Conservation (phyloP, 2,797 vertebrate species). For the Coranthus polyacanthus region DNA sequence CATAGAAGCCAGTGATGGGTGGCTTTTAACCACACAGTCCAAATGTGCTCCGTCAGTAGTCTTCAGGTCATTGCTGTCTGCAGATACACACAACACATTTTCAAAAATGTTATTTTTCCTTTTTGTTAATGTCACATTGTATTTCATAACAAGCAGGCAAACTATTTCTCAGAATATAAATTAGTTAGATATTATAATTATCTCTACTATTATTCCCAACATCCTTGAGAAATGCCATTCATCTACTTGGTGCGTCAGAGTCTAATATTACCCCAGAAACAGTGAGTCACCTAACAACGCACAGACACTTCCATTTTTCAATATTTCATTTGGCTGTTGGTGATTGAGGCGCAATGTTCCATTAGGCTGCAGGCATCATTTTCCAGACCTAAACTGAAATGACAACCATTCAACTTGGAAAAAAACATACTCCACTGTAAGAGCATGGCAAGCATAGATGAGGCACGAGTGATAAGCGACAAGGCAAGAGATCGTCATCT, state of each 20-base stretch:
- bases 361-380: constrained; percentile 56
- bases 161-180: constrained; percentile 29
- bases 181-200: constrained; percentile 26
- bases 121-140: background rate
- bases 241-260: constrained; percentile 36
- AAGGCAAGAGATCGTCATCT: constrained; percentile 55
- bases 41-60: constrained; percentile 86
- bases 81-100: constrained; percentile 35
- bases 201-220: constrained; percentile 23
- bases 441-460: constrained; percentile 29
- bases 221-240: constrained; percentile 42
- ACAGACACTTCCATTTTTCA: constrained; percentile 70
- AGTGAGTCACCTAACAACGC: constrained; percentile 49
- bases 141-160: constrained; percentile 40
- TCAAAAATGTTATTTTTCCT: background rate
- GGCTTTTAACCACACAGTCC: constrained; percentile 84
- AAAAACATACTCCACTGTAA: constrained; percentile 35
- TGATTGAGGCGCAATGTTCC: constrained; percentile 67
- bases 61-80: constrained; percentile 86
- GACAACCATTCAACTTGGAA: constrained; percentile 61
- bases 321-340: constrained; percentile 69
- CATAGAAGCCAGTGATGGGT: constrained; percentile 79
- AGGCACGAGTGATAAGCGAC: constrained; percentile 56
- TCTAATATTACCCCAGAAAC: constrained; percentile 54
- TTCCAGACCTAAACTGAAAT: constrained; percentile 63